Conservation (phyloP, 2,797 vertebrate genomes). For the Tympanoctomys barrerae region DNA sequence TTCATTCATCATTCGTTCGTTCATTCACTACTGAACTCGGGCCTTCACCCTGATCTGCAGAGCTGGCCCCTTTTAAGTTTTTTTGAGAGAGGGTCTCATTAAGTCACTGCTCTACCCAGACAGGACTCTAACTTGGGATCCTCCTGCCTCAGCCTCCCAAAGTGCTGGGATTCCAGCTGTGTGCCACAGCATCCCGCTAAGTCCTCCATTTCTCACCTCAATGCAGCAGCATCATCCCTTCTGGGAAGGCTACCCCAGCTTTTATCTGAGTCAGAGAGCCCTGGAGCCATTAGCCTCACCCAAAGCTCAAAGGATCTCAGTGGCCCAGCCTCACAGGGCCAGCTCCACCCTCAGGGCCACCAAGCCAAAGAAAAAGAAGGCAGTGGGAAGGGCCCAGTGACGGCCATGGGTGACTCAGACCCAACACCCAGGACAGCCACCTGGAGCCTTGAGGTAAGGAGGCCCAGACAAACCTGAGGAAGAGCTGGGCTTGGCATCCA, state of each 20-base stretch:
- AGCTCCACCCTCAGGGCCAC: too few relatives aligned
- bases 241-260: not conserved
- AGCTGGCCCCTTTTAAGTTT: too few relatives aligned
- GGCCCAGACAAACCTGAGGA: fast-evolving
- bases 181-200: too few relatives aligned
- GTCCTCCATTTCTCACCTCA: not conserved
- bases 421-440: not conserved
- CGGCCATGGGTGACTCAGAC: not conserved
- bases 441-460: fast-evolving
- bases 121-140: not conserved
- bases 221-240: not conserved
- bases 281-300: not conserved
- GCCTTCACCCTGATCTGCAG: too few relatives aligned
- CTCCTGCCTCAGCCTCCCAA: not conserved
- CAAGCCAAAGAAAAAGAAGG: not conserved
- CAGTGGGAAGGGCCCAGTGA: fast-evolving
- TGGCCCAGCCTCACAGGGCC: not conserved
- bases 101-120: too few relatives aligned
- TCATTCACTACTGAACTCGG: too few relatives aligned
- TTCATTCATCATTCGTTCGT: not conserved
- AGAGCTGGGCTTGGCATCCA: not conserved
- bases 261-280: constrained; percentile 8
- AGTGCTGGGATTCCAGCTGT: too few relatives aligned
- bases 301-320: fast-evolving
- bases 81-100: too few relatives aligned